A percentile compares a stretch with the other conserved stretches of the same genome.
These are phyloP conservation scores for Sparidentex hasta DNA, from an alignment of 2,797 vertebrate genomes.

Conservation along the genomic window DNA sequence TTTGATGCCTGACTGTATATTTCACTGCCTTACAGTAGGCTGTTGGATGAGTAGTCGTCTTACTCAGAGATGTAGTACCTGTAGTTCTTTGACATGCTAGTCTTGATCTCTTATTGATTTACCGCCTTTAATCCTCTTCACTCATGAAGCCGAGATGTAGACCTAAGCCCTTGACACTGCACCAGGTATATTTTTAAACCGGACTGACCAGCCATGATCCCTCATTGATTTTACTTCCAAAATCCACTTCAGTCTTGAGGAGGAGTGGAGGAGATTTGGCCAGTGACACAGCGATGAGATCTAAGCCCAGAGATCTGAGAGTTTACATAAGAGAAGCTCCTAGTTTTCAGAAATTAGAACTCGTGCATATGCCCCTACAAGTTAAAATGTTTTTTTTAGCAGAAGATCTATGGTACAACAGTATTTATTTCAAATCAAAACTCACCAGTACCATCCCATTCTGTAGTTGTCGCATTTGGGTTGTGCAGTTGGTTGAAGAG, in stretches of 20 bases:
- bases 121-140: constrained; percentile 32
- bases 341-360: constrained; percentile 13
- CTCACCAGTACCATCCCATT: constrained; percentile 75
- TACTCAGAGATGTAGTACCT: constrained; percentile 1
- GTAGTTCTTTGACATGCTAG: constrained; percentile 23
- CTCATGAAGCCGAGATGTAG: constrained; percentile 33
- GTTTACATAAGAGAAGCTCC: background rate
- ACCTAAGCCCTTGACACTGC: constrained; percentile 32
- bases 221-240: constrained; percentile 58
- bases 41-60: background rate
- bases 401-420: background rate
- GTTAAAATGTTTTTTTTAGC: background rate
- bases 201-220: constrained; percentile 52
- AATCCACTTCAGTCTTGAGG: constrained; percentile 30
- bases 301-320: constrained; percentile 21
- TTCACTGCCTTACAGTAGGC: background rate
- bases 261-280: constrained; percentile 4
- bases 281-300: constrained; percentile 25
- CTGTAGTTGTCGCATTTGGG: constrained; percentile 76
- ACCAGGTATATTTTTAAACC: constrained; percentile 45
- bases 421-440: constrained; percentile 11
- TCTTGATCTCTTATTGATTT: constrained; percentile 53
- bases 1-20: background rate
- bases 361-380: constrained; percentile 2
- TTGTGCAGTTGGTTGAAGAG: constrained; percentile 88